phyloP scores from a whole-genome alignment of 2,797 vertebrate genomes.

The Typhlichthys eigenmanni region DNA sequence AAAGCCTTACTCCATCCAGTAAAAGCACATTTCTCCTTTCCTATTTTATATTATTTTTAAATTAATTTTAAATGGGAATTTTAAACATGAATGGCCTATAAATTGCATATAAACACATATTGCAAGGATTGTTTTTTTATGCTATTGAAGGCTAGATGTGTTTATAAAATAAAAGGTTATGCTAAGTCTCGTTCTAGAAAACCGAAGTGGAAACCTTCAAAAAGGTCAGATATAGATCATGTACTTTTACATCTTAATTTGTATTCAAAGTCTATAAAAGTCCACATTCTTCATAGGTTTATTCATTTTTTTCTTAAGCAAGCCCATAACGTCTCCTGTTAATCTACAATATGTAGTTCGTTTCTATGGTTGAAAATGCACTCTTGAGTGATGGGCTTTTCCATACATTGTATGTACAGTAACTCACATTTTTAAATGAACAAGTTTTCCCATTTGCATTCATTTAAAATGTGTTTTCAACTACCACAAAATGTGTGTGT shows the following conservation, averaged over 20 bases:
- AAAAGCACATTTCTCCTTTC: conserved; percentile 12
- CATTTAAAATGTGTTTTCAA: neutral
- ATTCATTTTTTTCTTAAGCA: conserved; percentile 11
- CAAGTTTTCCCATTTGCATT: conserved; percentile 19
- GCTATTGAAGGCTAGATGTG: conserved; percentile 16
- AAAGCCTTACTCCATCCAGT: conserved; percentile 61
- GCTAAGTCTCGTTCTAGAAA: too few relatives aligned
- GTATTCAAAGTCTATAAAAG: conserved; percentile 43
- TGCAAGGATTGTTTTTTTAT: conserved; percentile 23
- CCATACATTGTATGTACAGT: neutral
- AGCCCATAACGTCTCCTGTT: neutral
- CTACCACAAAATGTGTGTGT: neutral
- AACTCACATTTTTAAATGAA: neutral
- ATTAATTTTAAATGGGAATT: conserved; percentile 33
- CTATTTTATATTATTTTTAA: neutral
- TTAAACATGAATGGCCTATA: conserved; percentile 11
- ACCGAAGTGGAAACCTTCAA: too few relatives aligned
- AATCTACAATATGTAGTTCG: neutral
- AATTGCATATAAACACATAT: conserved; percentile 21
- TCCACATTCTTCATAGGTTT: conserved; percentile 42
- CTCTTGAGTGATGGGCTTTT: conserved; percentile 11
- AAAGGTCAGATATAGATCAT: neutral
- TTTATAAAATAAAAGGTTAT: too few relatives aligned
- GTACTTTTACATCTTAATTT: conserved; percentile 35
- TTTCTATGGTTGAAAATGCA: conserved; percentile 1